phyloP scores from a whole-genome alignment of 2,797 vertebrate genomes.

The Aphelocoma californica region DNA sequence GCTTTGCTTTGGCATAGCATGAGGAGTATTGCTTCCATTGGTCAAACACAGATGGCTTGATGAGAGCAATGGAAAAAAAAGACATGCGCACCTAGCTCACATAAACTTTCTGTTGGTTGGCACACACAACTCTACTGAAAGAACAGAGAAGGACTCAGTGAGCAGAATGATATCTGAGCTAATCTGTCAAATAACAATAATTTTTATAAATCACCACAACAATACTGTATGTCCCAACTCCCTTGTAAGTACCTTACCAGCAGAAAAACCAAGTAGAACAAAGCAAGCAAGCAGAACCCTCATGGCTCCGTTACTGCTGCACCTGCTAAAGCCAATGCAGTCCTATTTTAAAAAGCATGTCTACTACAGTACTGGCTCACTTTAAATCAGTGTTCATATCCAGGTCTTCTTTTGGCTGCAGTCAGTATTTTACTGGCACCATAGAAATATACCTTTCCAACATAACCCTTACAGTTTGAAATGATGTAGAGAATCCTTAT shows the following conservation, averaged over 20 bases:
- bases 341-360: not conserved
- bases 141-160: not conserved
- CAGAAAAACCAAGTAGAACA: not conserved
- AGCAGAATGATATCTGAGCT: not conserved
- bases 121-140: not conserved
- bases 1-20: not conserved
- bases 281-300: not conserved
- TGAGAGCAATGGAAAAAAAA: not conserved
- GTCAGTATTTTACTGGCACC: not conserved
- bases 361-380: not conserved
- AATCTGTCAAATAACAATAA: not conserved
- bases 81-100: not conserved
- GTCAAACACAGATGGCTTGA: not conserved
- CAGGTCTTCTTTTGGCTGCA: not conserved
- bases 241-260: not conserved
- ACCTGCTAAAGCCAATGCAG: not conserved
- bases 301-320: not conserved
- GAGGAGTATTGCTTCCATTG: not conserved
- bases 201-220: not conserved
- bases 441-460: not conserved
- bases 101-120: not conserved
- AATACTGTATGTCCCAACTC: not conserved
- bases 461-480: not conserved
- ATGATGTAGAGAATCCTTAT: not conserved
- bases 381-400: not conserved